phyloP scores from a whole-genome alignment of 2,113 vertebrate species.

The Pelodiscus sinensis region DNA sequence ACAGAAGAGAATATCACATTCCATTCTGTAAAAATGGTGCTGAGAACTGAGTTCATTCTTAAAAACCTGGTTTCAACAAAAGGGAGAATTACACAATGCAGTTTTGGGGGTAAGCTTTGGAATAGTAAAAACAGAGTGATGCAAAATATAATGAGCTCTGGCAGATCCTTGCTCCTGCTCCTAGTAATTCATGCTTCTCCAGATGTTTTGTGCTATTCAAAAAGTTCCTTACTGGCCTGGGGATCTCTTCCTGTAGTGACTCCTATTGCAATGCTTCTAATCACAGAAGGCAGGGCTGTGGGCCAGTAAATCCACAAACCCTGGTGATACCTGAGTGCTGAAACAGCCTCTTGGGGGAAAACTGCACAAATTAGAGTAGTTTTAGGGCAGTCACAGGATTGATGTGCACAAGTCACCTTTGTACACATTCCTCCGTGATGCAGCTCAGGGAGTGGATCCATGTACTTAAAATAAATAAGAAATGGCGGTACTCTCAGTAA shows the following conservation, averaged over 20 bases:
- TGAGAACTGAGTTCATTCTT: not conserved
- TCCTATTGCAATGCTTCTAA: not conserved
- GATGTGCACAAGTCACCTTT: not conserved
- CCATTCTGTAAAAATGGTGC: not conserved
- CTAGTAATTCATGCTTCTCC: rapidly evolving
- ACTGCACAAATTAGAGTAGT: not conserved
- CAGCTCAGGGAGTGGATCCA: not conserved
- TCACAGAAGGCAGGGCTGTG: rapidly evolving
- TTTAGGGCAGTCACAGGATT: not conserved
- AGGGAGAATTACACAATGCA: not conserved
- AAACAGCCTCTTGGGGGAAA: not conserved
- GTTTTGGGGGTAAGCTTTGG: not conserved
- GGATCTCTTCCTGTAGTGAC: not conserved
- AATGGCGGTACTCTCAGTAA: not conserved
- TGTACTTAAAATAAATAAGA: not conserved
- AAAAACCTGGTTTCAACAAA: not conserved
- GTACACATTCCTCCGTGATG: rapidly evolving
- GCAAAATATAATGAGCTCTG: not conserved
- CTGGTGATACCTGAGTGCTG: not conserved
- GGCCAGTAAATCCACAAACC: not conserved
- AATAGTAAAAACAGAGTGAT: not conserved
- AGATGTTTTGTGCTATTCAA: not conserved
- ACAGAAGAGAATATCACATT: not conserved
- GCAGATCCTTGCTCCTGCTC: not conserved
- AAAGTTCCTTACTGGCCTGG: not conserved